Base-by-base conservation (phyloP, 2,888 invertebrate genomes). In the Meghimatium bilineatum region DNA sequence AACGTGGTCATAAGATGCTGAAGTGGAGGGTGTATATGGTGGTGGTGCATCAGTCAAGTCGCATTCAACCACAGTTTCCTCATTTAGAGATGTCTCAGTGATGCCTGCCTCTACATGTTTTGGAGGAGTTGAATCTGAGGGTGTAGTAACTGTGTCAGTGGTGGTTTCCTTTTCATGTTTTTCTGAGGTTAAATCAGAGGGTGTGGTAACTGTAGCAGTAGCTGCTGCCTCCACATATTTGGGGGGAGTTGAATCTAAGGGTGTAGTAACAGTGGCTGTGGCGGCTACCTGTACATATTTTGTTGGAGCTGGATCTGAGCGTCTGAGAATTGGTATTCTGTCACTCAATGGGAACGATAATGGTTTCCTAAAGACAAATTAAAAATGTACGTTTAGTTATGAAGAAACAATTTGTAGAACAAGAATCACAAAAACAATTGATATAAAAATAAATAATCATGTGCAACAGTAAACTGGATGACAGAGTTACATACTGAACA, bases 251-350 rank as follows among this genome's bases (percentile, higher is more conserved):
- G 82, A 20, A 1, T 77, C n/a, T 38, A 77, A 52, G 1, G 76
- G 56, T 10, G 38, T 36, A 3, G n/a, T n/a, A n/a, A n/a, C n/a
- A 17, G 56, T 56, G 56, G 56, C 56, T 14, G 56, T 56, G 23
- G 56, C 3, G 20, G 56, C 56, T 56, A 56, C 20, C 76, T 77
- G 67, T 56, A 77, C 76, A 60, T 82, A 82, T 26, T 29, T 26
- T 34, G 82, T 76, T 36, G 82, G 82, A 0, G 82, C 52, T 36
- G 82, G n/a, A 1, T 77, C n/a, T 38, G 82, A 52, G 1, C 69
- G 56, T 10, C 49, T 20, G 29, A 74, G 12, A 44, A 82, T 75
- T 49, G 75, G 82, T n/a, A 63, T 23, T 82, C 75, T 82, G 67
- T 82, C 82, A 82, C 52, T 75, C 82, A 82, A 75, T 60, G 3